A percentile compares a stretch with the other conserved stretches of the same genome.
These are phyloP conservation scores for Pantherophis vulpinus DNA, from an alignment of 2,797 vertebrate species.

Conservation along the genomic window DNA sequence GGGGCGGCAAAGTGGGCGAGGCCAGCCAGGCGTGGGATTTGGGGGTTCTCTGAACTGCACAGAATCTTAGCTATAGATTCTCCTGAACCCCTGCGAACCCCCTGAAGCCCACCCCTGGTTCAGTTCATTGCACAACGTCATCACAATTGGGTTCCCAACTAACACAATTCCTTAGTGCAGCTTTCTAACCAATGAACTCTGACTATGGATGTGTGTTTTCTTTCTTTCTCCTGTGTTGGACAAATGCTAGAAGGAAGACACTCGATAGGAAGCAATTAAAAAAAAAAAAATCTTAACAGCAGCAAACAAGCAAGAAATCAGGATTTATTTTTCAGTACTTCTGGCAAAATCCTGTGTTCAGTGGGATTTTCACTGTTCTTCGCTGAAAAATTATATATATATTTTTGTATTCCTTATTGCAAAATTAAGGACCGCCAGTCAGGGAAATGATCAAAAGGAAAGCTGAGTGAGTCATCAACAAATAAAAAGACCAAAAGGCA, in stretches of 20 bases:
- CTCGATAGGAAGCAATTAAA: background rate
- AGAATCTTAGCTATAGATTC: no score
- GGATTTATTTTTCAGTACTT: background rate
- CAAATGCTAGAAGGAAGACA: background rate
- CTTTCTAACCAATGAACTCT: conserved; percentile 29
- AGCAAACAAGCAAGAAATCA: background rate
- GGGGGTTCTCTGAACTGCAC: no score
- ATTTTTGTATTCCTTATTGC: background rate
- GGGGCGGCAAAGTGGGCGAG: no score
- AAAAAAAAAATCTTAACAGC: background rate
- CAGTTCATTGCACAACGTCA: conserved; percentile 42
- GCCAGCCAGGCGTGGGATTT: no score
- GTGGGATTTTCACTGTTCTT: background rate
- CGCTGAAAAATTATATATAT: background rate
- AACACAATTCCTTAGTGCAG: conserved; percentile 18
- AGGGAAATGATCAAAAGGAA: background rate
- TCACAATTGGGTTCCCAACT: conserved; percentile 35
- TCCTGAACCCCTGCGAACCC: no score
- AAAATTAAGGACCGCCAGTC: background rate
- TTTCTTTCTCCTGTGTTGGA: background rate
- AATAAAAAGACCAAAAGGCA: background rate
- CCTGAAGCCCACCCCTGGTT: background rate
- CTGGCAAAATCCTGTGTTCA: background rate
- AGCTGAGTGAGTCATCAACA: background rate
- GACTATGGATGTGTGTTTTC: conserved; percentile 13